Conservation (phyloP, 1,140 invertebrate species). For the Branchinecta lindahli region DNA sequence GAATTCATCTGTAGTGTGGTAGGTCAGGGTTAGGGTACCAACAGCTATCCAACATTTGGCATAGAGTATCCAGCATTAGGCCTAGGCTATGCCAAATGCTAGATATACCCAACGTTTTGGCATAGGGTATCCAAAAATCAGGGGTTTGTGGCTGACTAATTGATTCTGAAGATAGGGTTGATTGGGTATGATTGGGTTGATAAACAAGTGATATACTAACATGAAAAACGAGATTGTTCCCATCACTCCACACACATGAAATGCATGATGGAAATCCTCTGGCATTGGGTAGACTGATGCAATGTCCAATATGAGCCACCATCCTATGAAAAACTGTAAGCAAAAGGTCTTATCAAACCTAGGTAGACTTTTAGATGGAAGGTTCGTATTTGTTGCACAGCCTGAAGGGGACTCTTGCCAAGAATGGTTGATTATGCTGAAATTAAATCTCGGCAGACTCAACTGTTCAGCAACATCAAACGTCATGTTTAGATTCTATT, state of each 20-base stretch:
- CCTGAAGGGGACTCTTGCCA: neutral
- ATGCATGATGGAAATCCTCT: constrained; percentile 50
- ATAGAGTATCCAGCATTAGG: too few relatives aligned
- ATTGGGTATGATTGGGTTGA: too few relatives aligned
- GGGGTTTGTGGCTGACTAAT: too few relatives aligned
- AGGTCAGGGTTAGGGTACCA: too few relatives aligned
- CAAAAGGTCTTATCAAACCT: constrained; percentile 24
- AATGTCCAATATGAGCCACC: constrained; percentile 97
- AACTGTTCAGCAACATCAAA: constrained; percentile 13
- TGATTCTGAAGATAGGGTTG: too few relatives aligned
- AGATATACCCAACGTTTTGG: too few relatives aligned
- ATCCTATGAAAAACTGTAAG: constrained; percentile 79
- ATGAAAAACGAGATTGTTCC: constrained; percentile 87
- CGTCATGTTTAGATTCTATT: too few relatives aligned
- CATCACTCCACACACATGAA: constrained; percentile 85
- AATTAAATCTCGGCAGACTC: constrained; percentile 9
- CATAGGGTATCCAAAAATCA: too few relatives aligned
- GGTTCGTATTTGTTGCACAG: constrained; percentile 8
- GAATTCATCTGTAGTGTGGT: too few relatives aligned
- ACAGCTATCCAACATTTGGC: too few relatives aligned
- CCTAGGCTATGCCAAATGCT: too few relatives aligned
- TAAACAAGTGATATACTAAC: constrained; percentile 36
- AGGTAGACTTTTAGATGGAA: constrained; percentile 29
- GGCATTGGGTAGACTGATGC: constrained; percentile 53
- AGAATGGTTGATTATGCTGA: constrained; percentile 12